These are phyloP conservation scores for Lampris incognitus DNA, from an alignment of 2,113 vertebrate species.

Conservation along the genomic window DNA sequence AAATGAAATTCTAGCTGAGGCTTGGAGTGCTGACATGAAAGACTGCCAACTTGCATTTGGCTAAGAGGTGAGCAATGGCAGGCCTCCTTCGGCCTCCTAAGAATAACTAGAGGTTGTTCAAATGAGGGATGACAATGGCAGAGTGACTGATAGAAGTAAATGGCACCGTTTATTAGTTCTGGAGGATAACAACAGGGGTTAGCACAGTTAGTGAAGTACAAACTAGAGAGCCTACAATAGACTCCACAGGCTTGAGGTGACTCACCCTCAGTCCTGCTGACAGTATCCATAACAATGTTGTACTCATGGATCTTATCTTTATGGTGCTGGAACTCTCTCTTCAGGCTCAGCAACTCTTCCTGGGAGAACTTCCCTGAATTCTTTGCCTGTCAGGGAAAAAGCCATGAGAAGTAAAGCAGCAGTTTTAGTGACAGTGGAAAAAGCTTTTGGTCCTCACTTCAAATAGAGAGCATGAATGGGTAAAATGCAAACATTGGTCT, in stretches of 20 bases:
- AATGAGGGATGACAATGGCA: too few relatives aligned
- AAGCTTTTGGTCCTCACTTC: too few relatives aligned
- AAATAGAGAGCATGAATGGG: too few relatives aligned
- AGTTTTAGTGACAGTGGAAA: not conserved
- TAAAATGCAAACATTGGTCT: too few relatives aligned
- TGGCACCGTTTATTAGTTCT: too few relatives aligned
- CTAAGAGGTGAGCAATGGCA: not conserved
- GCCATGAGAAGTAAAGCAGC: not conserved
- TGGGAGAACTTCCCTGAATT: conserved; percentile 93
- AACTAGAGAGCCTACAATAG: too few relatives aligned
- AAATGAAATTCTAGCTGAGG: not conserved
- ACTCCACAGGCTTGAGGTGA: not conserved
- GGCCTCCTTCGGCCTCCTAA: too few relatives aligned
- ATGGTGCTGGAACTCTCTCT: conserved; percentile 93
- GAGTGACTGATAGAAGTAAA: too few relatives aligned
- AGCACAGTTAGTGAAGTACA: too few relatives aligned
- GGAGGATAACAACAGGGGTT: too few relatives aligned
- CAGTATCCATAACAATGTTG: conserved; percentile 89
- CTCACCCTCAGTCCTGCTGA: conserved; percentile 92
- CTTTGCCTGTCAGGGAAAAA: conserved; percentile 83
- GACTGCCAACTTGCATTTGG: not conserved
- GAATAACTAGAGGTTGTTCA: too few relatives aligned
- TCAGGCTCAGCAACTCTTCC: conserved; percentile 89
- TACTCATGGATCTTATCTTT: conserved; percentile 93
- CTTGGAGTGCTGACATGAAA: not conserved